Conservation (phyloP, 2,888 invertebrate species). For the Melieria picta region DNA sequence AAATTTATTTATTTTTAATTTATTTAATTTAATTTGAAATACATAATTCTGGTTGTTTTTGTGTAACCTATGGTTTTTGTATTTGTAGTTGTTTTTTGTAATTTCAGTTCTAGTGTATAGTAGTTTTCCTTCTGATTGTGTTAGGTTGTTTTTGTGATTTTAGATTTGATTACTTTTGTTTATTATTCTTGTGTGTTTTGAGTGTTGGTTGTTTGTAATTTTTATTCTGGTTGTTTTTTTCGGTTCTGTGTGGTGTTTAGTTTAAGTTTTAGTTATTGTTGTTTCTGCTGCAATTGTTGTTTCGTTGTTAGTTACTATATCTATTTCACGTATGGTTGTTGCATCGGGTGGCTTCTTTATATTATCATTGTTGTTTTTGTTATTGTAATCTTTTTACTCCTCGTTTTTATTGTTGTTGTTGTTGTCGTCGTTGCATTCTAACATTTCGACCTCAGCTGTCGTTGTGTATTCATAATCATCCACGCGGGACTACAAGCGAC, state of each 20-base stretch:
- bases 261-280: background rate
- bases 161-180: conserved; percentile 1
- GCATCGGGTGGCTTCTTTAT: background rate
- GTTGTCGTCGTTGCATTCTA: background rate
- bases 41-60: conserved; percentile 12
- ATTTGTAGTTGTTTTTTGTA: background rate
- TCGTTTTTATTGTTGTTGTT: background rate
- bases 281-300: background rate
- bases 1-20: conserved; percentile 6
- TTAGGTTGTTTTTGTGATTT: background rate
- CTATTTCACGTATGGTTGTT: background rate
- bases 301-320: background rate
- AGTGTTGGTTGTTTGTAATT: background rate
- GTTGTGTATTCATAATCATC: too few species aligned
- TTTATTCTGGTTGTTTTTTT: background rate
- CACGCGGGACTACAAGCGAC: too few species aligned
- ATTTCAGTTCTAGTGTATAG: conserved; percentile 13
- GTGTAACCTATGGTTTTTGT: background rate
- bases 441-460: too few species aligned
- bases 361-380: background rate
- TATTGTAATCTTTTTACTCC: background rate
- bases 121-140: conserved; percentile 6
- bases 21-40: conserved; percentile 16
- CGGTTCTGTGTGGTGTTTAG: conserved; percentile 23
- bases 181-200: background rate